Conservation (phyloP, 2,113 vertebrate genomes). For the Paralichthys olivaceus region DNA sequence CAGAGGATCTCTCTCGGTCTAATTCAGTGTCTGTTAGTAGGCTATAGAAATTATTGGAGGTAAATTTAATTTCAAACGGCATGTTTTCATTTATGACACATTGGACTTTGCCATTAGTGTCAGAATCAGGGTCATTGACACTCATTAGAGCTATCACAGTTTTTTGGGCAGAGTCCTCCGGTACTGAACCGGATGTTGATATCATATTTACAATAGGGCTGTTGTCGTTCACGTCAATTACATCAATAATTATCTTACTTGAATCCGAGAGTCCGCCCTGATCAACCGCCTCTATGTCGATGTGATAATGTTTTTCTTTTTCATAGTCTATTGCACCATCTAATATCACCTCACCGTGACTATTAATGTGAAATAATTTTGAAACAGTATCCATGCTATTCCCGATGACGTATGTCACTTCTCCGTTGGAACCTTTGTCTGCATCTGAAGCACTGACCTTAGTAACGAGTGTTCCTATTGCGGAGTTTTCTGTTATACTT, state of each 20-base stretch:
- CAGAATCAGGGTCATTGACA: constrained; percentile 49
- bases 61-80: constrained; percentile 64
- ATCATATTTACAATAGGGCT: constrained; percentile 54
- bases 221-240: constrained; percentile 62
- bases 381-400: background rate
- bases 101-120: constrained; percentile 32
- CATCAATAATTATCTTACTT: constrained; percentile 64
- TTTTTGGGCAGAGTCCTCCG: constrained; percentile 38
- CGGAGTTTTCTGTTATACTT: constrained; percentile 49
- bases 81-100: constrained; percentile 52
- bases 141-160: constrained; percentile 62
- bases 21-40: constrained; percentile 55
- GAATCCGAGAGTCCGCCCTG: constrained; percentile 73
- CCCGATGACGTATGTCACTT: background rate
- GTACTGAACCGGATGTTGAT: constrained; percentile 32
- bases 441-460: constrained; percentile 63
- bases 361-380: constrained; percentile 58
- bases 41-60: constrained; percentile 64
- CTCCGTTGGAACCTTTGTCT: constrained; percentile 42
- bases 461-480: constrained; percentile 53
- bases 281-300: constrained; percentile 76
- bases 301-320: constrained; percentile 57
- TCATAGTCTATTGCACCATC: constrained; percentile 74
- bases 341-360: constrained; percentile 64
- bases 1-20: constrained; percentile 61